Evolutionary conservation across 2,888 invertebrate genomes (phyloP).

Genomic region (Ophion costatus): DNA sequence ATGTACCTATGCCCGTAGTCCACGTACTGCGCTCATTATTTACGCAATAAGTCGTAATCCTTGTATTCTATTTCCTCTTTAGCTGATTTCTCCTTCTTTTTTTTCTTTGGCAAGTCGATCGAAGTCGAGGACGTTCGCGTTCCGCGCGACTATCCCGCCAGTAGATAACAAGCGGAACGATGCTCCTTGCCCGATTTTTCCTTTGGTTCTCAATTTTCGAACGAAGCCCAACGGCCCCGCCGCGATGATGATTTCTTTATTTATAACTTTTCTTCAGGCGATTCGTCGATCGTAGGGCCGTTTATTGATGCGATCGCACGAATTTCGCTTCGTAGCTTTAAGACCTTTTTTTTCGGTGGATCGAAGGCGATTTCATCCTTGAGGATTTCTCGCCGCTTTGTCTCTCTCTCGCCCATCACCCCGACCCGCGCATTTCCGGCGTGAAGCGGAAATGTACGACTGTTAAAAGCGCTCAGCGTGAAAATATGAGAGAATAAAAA

Average conservation of each 20-base stretch:
- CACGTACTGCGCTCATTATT: background rate
- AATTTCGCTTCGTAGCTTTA: conserved; percentile 42
- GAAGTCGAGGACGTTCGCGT: background rate
- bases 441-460: too few relatives aligned
- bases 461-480: background rate
- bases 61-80: background rate
- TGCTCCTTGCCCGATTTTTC: background rate
- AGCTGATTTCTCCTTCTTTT: background rate
- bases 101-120: background rate
- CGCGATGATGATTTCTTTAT: background rate
- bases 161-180: background rate
- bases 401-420: conserved; percentile 1
- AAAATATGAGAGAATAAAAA: background rate
- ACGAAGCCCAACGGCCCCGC: background rate
- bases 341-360: conserved; percentile 19
- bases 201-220: background rate
- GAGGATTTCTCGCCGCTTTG: conserved; percentile 22
- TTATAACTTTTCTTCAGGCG: background rate
- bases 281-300: background rate
- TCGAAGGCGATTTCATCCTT: conserved; percentile 25
- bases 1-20: background rate
- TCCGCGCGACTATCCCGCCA: background rate
- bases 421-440: background rate
- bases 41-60: background rate
- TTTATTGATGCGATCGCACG: conserved; percentile 1